phyloP scores from a whole-genome alignment of 2,888 invertebrate species.

The Agrenia bidenticulata region DNA sequence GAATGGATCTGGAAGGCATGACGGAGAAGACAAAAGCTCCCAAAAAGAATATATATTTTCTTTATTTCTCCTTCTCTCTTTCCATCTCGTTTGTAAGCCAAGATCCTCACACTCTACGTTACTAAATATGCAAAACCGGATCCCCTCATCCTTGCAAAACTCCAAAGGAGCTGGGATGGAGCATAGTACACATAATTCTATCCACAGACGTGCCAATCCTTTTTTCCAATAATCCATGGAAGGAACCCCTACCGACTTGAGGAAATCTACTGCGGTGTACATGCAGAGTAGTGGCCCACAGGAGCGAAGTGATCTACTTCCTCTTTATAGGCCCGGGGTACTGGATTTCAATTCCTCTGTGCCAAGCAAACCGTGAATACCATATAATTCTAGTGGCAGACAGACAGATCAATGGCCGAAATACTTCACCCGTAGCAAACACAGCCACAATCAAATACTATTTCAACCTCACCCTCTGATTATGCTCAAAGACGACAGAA shows the following conservation, averaged over 20 bases:
- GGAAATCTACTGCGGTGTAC: constrained; percentile 18
- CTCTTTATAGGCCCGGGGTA: not conserved
- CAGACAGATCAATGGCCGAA: constrained; percentile 18
- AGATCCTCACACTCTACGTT: constrained; percentile 10
- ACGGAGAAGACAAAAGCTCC: constrained; percentile 15
- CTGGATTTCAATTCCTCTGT: constrained; percentile 21
- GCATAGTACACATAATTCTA: not conserved
- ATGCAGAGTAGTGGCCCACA: constrained; percentile 12
- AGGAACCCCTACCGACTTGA: constrained; percentile 14
- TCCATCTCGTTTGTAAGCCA: constrained; percentile 4
- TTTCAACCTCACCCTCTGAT: constrained; percentile 13
- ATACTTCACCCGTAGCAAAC: constrained; percentile 5
- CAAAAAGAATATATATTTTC: constrained; percentile 14
- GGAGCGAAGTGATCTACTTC: constrained; percentile 17
- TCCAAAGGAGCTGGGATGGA: not conserved
- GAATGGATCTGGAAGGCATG: constrained; percentile 13
- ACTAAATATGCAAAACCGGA: constrained; percentile 23
- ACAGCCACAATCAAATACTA: constrained; percentile 9
- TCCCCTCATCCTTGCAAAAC: constrained; percentile 10
- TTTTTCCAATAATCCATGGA: constrained; percentile 18
- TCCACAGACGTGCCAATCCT: constrained; percentile 11
- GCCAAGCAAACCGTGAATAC: constrained; percentile 17
- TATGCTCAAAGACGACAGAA: not conserved
- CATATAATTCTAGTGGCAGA: constrained; percentile 6
- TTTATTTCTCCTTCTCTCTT: not conserved